Percentiles rank a stretch among this genome's conserved stretches.
Evolutionary conservation across 2,888 invertebrate species (phyloP).

Genomic region (Leptura quadrifasciata): DNA sequence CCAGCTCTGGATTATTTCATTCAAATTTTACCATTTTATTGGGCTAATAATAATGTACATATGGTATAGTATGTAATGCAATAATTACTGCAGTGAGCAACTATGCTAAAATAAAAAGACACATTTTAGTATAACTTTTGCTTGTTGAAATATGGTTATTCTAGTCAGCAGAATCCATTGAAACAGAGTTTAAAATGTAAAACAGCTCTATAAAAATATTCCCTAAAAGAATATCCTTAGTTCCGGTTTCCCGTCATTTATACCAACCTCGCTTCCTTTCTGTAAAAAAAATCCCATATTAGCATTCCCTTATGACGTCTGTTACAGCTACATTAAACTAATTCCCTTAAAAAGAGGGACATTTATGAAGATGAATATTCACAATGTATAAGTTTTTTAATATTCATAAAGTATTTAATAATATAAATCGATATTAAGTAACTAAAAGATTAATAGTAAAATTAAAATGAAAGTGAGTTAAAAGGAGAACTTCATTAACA

Average conservation of each 20-base stretch:
- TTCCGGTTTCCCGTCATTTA: slow-evolving; percentile 72
- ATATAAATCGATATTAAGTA: not conserved
- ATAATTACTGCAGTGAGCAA: not conserved
- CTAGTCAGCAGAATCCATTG: slow-evolving; percentile 57
- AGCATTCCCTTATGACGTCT: slow-evolving; percentile 68
- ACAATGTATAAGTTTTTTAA: not conserved
- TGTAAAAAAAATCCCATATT: slow-evolving; percentile 66
- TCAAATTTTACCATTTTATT: too few species aligned
- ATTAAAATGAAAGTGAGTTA: too few species aligned
- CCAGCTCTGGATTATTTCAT: too few species aligned
- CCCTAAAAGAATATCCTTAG: slow-evolving; percentile 70
- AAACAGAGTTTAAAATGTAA: slow-evolving; percentile 66
- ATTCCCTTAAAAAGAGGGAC: slow-evolving; percentile 47
- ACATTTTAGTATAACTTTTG: slow-evolving; percentile 42
- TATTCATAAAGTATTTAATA: not conserved
- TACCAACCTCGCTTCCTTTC: slow-evolving; percentile 66
- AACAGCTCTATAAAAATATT: slow-evolving; percentile 71
- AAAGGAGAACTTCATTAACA: too few species aligned
- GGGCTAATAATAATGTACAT: too few species aligned
- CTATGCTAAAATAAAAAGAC: slow-evolving; percentile 29
- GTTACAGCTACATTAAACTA: slow-evolving; percentile 59
- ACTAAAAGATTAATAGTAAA: not conserved
- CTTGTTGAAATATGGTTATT: slow-evolving; percentile 65
- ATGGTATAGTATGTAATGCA: not conserved
- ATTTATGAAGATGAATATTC: slow-evolving; percentile 45